Conservation (phyloP, 2,797 vertebrate species). For the Diplodus puntazzo region DNA sequence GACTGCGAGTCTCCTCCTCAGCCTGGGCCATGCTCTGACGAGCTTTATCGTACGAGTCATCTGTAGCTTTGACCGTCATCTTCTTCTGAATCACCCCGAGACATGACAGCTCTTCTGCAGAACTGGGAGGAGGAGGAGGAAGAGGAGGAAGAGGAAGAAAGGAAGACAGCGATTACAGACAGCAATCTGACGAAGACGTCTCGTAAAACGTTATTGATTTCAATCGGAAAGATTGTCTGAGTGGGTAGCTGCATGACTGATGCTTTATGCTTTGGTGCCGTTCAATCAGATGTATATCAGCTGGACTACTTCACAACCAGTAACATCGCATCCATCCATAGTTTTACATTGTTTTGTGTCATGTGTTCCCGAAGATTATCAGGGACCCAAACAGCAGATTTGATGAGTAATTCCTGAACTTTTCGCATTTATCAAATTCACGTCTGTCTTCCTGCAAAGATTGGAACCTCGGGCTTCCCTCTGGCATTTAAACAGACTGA, state of each 20-base stretch:
- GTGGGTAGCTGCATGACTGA: background rate
- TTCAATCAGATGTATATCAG: slow-evolving; percentile 1
- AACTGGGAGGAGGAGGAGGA: slow-evolving; percentile 55
- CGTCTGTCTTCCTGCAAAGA: slow-evolving; percentile 14
- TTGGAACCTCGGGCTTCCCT: slow-evolving; percentile 7
- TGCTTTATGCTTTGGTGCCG: background rate
- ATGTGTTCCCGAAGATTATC: too few species aligned
- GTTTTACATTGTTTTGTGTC: background rate
- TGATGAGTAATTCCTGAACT: background rate
- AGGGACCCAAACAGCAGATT: background rate
- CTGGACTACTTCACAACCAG: background rate
- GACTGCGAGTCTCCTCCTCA: slow-evolving; percentile 93
- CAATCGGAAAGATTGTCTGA: slow-evolving; percentile 4
- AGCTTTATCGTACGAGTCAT: slow-evolving; percentile 95
- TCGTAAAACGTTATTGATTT: background rate
- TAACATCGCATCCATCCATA: background rate
- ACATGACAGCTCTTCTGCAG: slow-evolving; percentile 69
- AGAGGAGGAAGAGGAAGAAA: slow-evolving; percentile 8
- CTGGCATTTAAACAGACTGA: slow-evolving; percentile 41
- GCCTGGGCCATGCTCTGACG: slow-evolving; percentile 93
- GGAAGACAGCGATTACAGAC: slow-evolving; percentile 14
- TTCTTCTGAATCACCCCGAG: slow-evolving; percentile 91
- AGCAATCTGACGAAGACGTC: slow-evolving; percentile 8
- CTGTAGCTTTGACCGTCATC: slow-evolving; percentile 93
- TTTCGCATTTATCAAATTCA: slow-evolving; percentile 28